A percentile compares a stretch with the other conserved stretches of the same genome.
Conservation (phyloP, 1,140 invertebrate genomes). For the Orchesella cincta region DNA sequence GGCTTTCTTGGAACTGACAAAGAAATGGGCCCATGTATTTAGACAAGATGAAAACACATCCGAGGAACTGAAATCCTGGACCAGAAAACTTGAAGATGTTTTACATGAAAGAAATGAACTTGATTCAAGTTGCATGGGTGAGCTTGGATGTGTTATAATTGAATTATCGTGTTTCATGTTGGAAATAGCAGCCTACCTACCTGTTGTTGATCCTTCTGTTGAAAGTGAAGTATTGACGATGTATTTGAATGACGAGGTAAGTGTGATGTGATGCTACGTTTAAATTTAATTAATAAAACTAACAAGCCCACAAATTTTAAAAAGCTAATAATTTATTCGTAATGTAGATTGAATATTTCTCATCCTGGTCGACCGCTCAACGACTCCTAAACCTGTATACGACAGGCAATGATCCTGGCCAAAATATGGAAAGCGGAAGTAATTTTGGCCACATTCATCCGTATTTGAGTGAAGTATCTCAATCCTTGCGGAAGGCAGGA, state of each 20-base stretch:
- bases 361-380: not conserved
- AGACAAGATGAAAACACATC: not conserved
- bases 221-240: conserved; percentile 40
- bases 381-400: conserved; percentile 31
- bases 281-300: not conserved
- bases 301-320: not conserved
- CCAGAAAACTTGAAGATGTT: not conserved
- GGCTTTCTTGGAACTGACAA: not conserved
- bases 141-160: conserved; percentile 33
- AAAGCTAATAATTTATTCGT: not conserved
- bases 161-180: conserved; percentile 27
- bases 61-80: not conserved
- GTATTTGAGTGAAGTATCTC: conserved; percentile 53
- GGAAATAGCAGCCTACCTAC: conserved; percentile 27
- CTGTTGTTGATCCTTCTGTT: conserved; percentile 48
- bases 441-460: conserved; percentile 51
- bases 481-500: conserved; percentile 53
- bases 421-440: not conserved
- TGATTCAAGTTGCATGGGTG: not conserved
- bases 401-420: conserved; percentile 32
- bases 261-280: no score
- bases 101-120: not conserved
- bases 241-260: conserved; percentile 40
- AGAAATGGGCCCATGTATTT: not conserved
- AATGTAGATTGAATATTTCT: conserved; percentile 19